Evolutionary conservation across 92 coral and sea anemone species (phyloP).

Genomic region (Desmophyllum pertusum): DNA sequence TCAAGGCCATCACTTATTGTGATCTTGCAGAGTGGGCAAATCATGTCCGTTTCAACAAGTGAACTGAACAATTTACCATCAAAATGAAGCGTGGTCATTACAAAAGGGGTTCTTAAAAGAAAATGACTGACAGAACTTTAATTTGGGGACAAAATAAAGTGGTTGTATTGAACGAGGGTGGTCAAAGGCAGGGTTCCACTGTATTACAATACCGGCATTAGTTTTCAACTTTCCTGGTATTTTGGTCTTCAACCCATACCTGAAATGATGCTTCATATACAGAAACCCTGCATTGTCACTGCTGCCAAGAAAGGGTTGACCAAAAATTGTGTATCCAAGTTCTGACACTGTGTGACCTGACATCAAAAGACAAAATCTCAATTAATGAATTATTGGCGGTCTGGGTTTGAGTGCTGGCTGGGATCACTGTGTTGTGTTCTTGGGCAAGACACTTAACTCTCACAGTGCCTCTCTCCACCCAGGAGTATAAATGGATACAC

Average conservation of each 20-base stretch:
- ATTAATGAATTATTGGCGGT: too few relatives aligned
- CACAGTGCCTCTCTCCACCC: too few relatives aligned
- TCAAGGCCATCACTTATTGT: background rate
- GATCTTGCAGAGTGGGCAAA: background rate
- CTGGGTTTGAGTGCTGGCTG: too few relatives aligned
- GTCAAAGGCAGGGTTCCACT: too few relatives aligned
- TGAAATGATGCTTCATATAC: conserved; percentile 92
- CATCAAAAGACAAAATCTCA: background rate
- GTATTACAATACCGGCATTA: too few relatives aligned
- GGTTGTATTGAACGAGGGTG: too few relatives aligned
- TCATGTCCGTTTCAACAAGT: background rate
- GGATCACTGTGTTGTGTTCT: too few relatives aligned
- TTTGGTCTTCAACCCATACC: conserved; percentile 49
- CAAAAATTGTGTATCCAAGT: conserved; percentile 98
- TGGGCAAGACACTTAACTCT: too few relatives aligned
- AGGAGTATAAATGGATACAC: too few relatives aligned
- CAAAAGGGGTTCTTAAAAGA: background rate
- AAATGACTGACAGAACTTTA: too few relatives aligned
- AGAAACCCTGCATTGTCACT: conserved; percentile 94
- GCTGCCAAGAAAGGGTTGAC: conserved; percentile 98
- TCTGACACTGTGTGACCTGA: conserved; percentile 97
- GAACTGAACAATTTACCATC: background rate
- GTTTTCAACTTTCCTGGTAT: background rate
- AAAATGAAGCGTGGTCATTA: background rate
- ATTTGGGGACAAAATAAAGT: too few relatives aligned